phyloP scores from a whole-genome alignment of 2,888 invertebrate genomes.

The Epirrhoe tristata region DNA sequence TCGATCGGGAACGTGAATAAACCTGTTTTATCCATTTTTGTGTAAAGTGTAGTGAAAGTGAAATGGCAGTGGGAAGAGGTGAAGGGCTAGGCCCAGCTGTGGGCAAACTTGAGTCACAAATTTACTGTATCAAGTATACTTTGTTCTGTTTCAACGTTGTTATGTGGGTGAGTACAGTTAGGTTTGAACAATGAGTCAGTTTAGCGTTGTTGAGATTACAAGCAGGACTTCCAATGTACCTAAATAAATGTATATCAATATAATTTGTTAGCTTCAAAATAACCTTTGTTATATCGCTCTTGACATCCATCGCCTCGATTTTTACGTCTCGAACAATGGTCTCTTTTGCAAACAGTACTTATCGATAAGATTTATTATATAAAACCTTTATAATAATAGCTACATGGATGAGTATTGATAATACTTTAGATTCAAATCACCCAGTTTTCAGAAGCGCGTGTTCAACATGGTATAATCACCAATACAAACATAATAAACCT shows the following conservation, averaged over 20 bases:
- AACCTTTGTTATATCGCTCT: neutral
- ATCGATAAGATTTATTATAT: neutral
- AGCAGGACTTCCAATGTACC: neutral
- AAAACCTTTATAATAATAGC: too few relatives aligned
- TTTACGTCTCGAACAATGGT: neutral
- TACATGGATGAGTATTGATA: too few relatives aligned
- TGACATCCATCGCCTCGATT: neutral
- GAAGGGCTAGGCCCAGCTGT: constrained; percentile 81
- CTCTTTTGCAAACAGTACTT: neutral
- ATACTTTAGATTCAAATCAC: neutral
- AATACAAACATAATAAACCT: constrained; percentile 6
- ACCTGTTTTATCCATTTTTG: constrained; percentile 51
- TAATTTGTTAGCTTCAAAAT: neutral
- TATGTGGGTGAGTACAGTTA: constrained; percentile 88
- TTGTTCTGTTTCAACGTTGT: constrained; percentile 93
- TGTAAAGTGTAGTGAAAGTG: constrained; percentile 57
- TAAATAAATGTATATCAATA: too few relatives aligned
- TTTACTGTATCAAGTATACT: constrained; percentile 92
- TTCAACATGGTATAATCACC: constrained; percentile 6
- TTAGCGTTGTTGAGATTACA: neutral
- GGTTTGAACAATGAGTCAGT: constrained; percentile 8
- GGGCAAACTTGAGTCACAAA: constrained; percentile 89
- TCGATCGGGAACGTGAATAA: constrained; percentile 62
- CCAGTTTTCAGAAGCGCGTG: neutral
- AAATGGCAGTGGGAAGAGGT: constrained; percentile 84